phyloP scores from a whole-genome alignment of 2,797 vertebrate genomes.

The Luscinia luscinia region DNA sequence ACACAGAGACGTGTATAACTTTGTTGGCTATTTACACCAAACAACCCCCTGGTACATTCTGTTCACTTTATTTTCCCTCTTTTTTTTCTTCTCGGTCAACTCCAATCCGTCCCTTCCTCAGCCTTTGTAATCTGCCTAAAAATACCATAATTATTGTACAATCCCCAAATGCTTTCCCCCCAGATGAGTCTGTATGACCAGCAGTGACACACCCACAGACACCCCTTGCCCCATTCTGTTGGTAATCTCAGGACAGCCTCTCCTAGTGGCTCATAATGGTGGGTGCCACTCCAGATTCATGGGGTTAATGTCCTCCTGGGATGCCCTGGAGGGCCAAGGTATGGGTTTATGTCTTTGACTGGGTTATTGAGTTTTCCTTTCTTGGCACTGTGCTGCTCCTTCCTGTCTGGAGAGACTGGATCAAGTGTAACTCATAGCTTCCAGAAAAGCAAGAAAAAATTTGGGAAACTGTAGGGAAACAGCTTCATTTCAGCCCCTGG shows the following conservation, averaged over 20 bases:
- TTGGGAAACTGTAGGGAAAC: not conserved
- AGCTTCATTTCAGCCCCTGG: not conserved
- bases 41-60: not conserved
- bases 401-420: not conserved
- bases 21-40: not conserved
- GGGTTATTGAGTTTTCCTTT: not conserved
- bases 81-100: not conserved
- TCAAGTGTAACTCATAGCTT: not conserved
- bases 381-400: not conserved
- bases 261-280: not conserved
- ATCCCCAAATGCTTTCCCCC: not conserved
- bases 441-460: not conserved
- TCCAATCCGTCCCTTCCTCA: fast-evolving
- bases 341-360: not conserved
- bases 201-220: not conserved
- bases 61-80: not conserved
- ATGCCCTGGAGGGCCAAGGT: not conserved
- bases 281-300: not conserved
- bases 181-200: not conserved
- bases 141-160: not conserved
- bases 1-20: not conserved
- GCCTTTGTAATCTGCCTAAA: not conserved
- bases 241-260: not conserved
- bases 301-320: not conserved
- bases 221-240: not conserved